Percentiles rank a stretch among this genome's conserved stretches.
phyloP scores from a whole-genome alignment of 37 sponge, comb jelly and placozoan species.

The Oopsacas minuta region DNA sequence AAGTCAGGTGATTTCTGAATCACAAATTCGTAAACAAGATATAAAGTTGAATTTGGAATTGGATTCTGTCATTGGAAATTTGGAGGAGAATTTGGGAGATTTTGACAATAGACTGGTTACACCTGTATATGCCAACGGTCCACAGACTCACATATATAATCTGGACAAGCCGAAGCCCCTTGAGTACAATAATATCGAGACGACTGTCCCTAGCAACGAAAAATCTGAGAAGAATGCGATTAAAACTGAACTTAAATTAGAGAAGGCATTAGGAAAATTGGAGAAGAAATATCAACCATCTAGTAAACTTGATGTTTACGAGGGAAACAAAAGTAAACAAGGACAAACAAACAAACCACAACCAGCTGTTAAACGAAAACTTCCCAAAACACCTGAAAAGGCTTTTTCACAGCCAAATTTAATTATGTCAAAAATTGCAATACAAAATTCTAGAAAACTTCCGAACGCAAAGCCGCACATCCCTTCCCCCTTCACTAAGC shows the following conservation, averaged over 20 bases:
- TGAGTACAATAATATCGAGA: neutral
- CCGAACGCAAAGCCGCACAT: neutral
- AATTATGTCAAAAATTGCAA: neutral
- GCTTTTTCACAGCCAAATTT: neutral
- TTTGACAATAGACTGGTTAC: neutral
- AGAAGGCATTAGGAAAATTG: neutral
- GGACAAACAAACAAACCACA: neutral
- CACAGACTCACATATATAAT: conserved; percentile 1
- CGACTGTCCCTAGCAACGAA: neutral
- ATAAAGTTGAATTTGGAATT: neutral
- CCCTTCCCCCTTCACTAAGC: neutral
- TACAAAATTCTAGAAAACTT: neutral
- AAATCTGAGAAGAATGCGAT: neutral
- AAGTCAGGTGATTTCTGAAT: neutral
- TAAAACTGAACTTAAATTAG: conserved; percentile 15
- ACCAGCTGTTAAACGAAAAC: neutral
- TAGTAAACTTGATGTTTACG: conserved; percentile 6
- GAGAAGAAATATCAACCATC: neutral
- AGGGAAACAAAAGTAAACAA: neutral
- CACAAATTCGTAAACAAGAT: neutral
- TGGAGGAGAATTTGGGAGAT: neutral
- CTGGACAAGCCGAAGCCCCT: neutral
- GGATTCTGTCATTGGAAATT: neutral
- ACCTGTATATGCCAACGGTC: neutral
- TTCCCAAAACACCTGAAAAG: neutral